Conservation (phyloP, 2,888 invertebrate genomes). For the Nomada ferruginata region DNA sequence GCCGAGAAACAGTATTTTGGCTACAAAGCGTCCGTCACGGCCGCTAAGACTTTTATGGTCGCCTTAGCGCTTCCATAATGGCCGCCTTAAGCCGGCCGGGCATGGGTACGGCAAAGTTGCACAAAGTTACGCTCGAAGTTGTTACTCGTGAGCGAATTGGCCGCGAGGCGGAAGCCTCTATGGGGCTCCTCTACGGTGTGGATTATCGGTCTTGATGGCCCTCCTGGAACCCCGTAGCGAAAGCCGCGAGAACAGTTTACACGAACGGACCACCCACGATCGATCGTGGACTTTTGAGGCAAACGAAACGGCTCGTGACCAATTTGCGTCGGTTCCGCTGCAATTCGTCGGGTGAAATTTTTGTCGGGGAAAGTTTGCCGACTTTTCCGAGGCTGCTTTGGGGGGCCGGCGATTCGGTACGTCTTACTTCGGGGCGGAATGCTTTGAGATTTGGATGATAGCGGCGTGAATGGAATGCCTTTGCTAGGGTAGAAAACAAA, state of each 20-base stretch:
- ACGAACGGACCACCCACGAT: constrained; percentile 61
- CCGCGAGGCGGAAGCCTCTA: constrained; percentile 27
- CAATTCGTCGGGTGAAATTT: constrained; percentile 12
- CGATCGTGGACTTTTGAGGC: constrained; percentile 6
- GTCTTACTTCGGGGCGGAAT: constrained; percentile 9
- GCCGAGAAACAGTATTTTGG: constrained; percentile 72
- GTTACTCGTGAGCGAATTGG: constrained; percentile 19
- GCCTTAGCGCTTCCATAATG: constrained; percentile 67
- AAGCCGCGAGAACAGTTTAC: constrained; percentile 44
- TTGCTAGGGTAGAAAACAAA: constrained; percentile 14
- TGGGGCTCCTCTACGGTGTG: constrained; percentile 39
- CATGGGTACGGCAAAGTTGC: constrained; percentile 47
- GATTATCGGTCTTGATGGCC: constrained; percentile 75
- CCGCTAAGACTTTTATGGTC: constrained; percentile 76
- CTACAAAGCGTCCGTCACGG: constrained; percentile 75
- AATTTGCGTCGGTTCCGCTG: constrained; percentile 27
- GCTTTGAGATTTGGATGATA: constrained; percentile 29
- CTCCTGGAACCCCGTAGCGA: constrained; percentile 53
- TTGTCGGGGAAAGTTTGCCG: constrained; percentile 6
- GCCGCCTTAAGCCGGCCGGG: constrained; percentile 43
- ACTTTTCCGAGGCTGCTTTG: constrained; percentile 6
- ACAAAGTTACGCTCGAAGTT: constrained; percentile 67
- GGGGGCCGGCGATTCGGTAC: constrained; percentile 11
- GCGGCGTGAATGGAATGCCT: constrained; percentile 13
- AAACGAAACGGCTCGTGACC: constrained; percentile 22